Conservation (phyloP, 1,140 invertebrate species). For the Drosophila pallidifrons region DNA sequence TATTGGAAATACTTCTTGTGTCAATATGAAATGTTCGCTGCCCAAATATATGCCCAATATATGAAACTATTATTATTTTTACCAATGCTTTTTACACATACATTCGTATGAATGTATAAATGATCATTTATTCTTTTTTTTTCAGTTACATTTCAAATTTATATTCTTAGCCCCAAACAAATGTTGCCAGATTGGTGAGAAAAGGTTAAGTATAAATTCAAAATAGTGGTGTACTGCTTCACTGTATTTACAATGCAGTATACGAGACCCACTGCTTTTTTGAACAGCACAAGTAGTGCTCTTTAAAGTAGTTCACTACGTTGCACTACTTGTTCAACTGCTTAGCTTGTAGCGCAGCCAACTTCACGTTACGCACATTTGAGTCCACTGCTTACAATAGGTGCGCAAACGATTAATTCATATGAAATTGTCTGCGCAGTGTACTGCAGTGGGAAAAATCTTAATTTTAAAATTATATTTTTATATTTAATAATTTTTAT, state of each 20-base stretch:
- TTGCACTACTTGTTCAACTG: neutral
- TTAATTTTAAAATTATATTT: neutral
- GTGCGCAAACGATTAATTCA: too few species aligned
- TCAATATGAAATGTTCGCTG: too few species aligned
- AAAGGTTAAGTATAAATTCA: neutral
- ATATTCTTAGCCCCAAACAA: too few species aligned
- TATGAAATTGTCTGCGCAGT: constrained; percentile 15
- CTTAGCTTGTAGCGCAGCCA: constrained; percentile 15
- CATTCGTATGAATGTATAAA: too few species aligned
- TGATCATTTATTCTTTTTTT: too few species aligned
- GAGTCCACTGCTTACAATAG: neutral
- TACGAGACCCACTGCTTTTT: neutral
- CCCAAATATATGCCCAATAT: too few species aligned
- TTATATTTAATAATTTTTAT: constrained; percentile 3
- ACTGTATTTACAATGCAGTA: neutral
- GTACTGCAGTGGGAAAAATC: neutral
- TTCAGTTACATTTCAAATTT: too few species aligned
- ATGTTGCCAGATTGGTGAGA: constrained; percentile 24
- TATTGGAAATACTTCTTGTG: too few species aligned
- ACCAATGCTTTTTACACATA: too few species aligned
- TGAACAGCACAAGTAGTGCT: neutral
- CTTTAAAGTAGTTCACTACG: neutral
- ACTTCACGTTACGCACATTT: constrained; percentile 20
- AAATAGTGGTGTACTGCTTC: neutral
- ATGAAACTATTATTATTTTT: too few species aligned